Evolutionary conservation across 2,113 vertebrate species (phyloP).

Genomic region (Osmerus mordax): DNA sequence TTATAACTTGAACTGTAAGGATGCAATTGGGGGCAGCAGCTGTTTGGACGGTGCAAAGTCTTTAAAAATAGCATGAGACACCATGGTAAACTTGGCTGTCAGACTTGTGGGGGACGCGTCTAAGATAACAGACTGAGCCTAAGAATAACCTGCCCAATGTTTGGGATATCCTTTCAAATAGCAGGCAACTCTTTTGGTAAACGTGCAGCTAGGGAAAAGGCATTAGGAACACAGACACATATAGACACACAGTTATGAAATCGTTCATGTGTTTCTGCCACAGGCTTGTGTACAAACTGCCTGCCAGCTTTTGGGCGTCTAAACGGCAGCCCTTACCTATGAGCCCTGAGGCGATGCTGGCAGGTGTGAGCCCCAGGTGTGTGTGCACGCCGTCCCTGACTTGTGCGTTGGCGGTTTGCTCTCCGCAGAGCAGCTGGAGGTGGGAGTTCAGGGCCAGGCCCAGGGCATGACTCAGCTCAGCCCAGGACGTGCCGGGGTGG

Average conservation of each 20-base stretch:
- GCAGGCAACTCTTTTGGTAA: neutral
- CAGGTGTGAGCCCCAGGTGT: slow-evolving; percentile 48
- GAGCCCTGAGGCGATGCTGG: slow-evolving; percentile 48
- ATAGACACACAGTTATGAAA: neutral
- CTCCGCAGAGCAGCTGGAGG: slow-evolving; percentile 53
- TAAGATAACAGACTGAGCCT: slow-evolving; percentile 1
- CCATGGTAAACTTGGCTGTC: slow-evolving; percentile 2
- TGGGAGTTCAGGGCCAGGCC: slow-evolving; percentile 45
- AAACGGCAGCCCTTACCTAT: slow-evolving; percentile 48
- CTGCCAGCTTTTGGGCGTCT: neutral
- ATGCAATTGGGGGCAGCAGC: neutral
- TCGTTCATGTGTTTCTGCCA: neutral
- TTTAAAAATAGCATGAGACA: neutral
- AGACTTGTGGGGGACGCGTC: neutral
- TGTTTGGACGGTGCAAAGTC: neutral
- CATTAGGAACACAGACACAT: neutral
- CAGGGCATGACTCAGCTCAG: slow-evolving; percentile 47
- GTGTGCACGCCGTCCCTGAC: slow-evolving; percentile 36
- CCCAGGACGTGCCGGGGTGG: slow-evolving; percentile 45
- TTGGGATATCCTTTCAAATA: neutral
- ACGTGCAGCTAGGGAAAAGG: neutral
- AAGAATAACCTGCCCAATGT: neutral
- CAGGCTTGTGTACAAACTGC: neutral
- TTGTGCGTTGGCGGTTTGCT: neutral
- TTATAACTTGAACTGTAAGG: slow-evolving; percentile 4